These are phyloP conservation scores for Cossypha caffra DNA, from an alignment of 2,797 vertebrate species.

Conservation along the genomic window DNA sequence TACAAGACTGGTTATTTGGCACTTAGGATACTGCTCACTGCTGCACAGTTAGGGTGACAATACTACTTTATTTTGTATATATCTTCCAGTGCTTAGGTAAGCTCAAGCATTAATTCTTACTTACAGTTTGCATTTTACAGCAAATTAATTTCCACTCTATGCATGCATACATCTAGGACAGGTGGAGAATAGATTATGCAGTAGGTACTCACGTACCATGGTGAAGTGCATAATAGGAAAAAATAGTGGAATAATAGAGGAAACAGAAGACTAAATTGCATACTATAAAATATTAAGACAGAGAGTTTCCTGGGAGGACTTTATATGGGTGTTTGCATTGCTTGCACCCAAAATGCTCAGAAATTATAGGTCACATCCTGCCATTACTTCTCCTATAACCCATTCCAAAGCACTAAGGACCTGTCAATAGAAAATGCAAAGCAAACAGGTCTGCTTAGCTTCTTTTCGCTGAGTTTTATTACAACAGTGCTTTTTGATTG, in stretches of 20 bases:
- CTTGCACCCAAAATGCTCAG: background rate
- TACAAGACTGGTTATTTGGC: background rate
- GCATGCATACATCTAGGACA: background rate
- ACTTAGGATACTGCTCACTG: background rate
- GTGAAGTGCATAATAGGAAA: background rate
- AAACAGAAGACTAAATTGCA: constrained; percentile 13
- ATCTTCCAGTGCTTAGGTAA: background rate
- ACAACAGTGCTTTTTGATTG: background rate
- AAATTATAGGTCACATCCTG: background rate
- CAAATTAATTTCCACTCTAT: constrained; percentile 22
- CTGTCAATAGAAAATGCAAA: background rate
- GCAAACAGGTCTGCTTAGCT: background rate
- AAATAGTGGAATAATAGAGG: background rate
- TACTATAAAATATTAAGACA: background rate
- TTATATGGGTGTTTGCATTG: background rate
- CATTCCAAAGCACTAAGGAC: background rate
- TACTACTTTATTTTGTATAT: background rate
- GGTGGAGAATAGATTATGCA: background rate
- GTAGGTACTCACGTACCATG: background rate
- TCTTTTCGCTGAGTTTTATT: background rate
- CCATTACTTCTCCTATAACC: background rate
- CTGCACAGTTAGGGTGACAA: background rate
- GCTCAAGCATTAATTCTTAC: background rate
- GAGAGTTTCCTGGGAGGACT: background rate
- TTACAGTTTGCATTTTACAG: constrained; percentile 11